Evolutionary conservation across 2,113 vertebrate species (phyloP).

Genomic region (Gallinago jamesoni): DNA sequence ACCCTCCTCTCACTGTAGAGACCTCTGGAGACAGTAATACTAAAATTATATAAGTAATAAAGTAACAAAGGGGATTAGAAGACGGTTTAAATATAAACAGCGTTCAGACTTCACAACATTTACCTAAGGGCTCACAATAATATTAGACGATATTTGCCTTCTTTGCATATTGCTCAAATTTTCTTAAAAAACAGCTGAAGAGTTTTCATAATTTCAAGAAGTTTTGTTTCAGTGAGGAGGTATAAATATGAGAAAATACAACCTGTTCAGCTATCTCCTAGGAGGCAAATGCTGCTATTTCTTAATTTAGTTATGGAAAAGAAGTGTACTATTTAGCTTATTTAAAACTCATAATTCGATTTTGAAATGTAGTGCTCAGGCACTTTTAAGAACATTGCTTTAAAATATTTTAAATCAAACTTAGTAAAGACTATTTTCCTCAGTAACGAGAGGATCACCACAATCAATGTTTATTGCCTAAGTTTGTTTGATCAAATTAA

Average conservation of each 20-base stretch:
- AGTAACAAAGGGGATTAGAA: not conserved
- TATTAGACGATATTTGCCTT: not conserved
- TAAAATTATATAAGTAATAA: not conserved
- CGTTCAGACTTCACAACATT: not conserved
- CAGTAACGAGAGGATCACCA: not conserved
- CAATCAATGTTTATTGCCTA: not conserved
- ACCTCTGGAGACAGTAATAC: not conserved
- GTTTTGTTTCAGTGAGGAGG: not conserved
- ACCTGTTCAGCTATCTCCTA: not conserved
- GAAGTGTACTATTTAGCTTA: not conserved
- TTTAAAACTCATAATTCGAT: not conserved
- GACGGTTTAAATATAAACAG: not conserved
- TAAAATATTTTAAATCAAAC: not conserved
- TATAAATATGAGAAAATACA: not conserved
- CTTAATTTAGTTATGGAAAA: not conserved
- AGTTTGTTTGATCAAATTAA: not conserved
- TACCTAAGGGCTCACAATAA: not conserved
- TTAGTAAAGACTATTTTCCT: not conserved
- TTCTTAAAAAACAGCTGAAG: not conserved
- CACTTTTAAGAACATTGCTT: not conserved
- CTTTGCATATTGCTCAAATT: not conserved
- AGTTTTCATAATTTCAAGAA: not conserved
- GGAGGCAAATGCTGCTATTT: not conserved
- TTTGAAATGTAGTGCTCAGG: not conserved
- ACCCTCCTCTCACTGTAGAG: not conserved